These are phyloP conservation scores for Siniperca knerii DNA, from an alignment of 2,113 vertebrate genomes.

Conservation along the genomic window DNA sequence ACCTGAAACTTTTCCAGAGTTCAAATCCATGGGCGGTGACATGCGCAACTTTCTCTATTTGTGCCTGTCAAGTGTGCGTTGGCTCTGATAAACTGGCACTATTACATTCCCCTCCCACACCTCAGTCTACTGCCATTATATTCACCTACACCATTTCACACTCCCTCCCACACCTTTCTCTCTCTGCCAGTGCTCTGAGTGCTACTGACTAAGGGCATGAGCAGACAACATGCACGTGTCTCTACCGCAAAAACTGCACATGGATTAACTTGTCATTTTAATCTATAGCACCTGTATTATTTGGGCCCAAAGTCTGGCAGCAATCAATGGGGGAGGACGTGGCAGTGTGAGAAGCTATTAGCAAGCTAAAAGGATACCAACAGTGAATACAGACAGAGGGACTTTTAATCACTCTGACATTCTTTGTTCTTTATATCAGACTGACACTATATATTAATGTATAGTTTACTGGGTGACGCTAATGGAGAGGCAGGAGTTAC, in stretches of 20 bases:
- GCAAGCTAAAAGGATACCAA: constrained; percentile 57
- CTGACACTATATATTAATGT: constrained; percentile 58
- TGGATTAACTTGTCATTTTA: constrained; percentile 73
- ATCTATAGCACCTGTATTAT: constrained; percentile 63
- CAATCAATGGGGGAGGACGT: constrained; percentile 54
- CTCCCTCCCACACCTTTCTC: constrained; percentile 71
- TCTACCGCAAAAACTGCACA: constrained; percentile 43
- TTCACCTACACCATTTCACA: constrained; percentile 66
- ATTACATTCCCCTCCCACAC: constrained; percentile 76
- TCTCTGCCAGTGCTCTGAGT: constrained; percentile 37
- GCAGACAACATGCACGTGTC: constrained; percentile 52
- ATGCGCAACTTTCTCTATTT: constrained; percentile 54
- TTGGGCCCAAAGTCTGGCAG: constrained; percentile 45
- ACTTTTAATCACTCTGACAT: constrained; percentile 65
- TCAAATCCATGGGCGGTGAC: constrained; percentile 62
- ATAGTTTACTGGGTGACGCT: constrained; percentile 43
- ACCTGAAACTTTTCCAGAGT: constrained; percentile 43
- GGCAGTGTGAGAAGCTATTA: constrained; percentile 64
- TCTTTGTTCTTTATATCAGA: constrained; percentile 64
- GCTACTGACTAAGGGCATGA: constrained; percentile 50
- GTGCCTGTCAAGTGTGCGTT: constrained; percentile 67
- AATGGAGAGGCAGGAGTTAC: constrained; percentile 67
- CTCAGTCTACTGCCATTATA: constrained; percentile 70
- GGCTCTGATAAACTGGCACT: constrained; percentile 73
- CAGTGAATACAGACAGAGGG: constrained; percentile 29